Evolutionary conservation across 2,113 vertebrate species (phyloP).

Genomic region (Plectropomus leopardus): DNA sequence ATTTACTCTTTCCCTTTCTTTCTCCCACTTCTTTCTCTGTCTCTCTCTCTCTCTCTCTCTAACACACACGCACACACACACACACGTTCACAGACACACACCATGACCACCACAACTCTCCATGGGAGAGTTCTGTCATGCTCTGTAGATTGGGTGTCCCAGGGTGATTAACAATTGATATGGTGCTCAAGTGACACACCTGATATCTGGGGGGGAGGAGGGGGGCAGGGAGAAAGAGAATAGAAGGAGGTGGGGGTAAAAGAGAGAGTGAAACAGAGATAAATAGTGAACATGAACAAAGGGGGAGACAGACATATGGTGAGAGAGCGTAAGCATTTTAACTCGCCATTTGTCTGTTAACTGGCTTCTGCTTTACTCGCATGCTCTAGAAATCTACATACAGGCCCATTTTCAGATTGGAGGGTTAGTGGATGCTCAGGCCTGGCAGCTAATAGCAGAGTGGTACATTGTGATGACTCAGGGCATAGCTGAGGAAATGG

Average conservation of each 20-base stretch:
- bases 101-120: slow-evolving; percentile 43
- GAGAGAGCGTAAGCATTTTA: slow-evolving; percentile 25
- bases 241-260: neutral
- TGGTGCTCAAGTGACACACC: slow-evolving; percentile 79
- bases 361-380: too few relatives aligned
- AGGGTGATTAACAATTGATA: slow-evolving; percentile 84
- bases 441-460: slow-evolving; percentile 31
- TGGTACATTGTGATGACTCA: slow-evolving; percentile 67
- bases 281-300: slow-evolving; percentile 27
- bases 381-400: neutral
- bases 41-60: too few relatives aligned
- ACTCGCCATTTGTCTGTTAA: too few relatives aligned
- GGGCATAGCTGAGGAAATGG: slow-evolving; percentile 62
- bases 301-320: slow-evolving; percentile 7
- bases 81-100: slow-evolving; percentile 33
- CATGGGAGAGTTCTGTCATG: slow-evolving; percentile 71
- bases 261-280: slow-evolving; percentile 60
- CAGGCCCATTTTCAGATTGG: slow-evolving; percentile 7
- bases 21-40: too few relatives aligned
- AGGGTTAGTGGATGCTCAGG: slow-evolving; percentile 9
- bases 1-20: too few relatives aligned
- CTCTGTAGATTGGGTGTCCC: slow-evolving; percentile 83
- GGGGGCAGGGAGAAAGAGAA: slow-evolving; percentile 11
- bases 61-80: slow-evolving; percentile 25
- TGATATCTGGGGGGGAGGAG: slow-evolving; percentile 69